phyloP scores from a whole-genome alignment of 2,888 invertebrate species.

The Cephus nigrinus region DNA sequence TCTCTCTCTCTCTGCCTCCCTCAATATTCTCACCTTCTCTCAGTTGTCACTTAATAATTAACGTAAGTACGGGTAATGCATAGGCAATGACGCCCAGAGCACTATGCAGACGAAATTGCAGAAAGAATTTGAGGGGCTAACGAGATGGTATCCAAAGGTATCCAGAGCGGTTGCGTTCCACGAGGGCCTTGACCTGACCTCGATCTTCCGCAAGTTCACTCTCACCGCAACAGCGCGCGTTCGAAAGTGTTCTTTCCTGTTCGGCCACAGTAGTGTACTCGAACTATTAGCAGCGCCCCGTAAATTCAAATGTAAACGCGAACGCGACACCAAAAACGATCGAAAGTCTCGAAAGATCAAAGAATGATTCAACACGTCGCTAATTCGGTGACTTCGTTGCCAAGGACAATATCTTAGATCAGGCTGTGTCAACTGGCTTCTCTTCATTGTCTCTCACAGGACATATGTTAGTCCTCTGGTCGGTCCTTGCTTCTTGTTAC shows the following conservation, averaged over 20 bases:
- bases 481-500: too few relatives aligned
- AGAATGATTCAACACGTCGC: too few relatives aligned
- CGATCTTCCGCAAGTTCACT: constrained; percentile 65
- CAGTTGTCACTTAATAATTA: constrained; percentile 6
- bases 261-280: background rate
- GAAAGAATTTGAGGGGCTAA: too few relatives aligned
- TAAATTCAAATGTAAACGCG: background rate
- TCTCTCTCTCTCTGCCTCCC: constrained; percentile 4
- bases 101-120: too few relatives aligned
- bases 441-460: too few relatives aligned
- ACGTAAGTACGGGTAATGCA: too few relatives aligned
- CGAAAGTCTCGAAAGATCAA: too few relatives aligned
- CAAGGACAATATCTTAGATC: too few relatives aligned
- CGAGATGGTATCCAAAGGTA: background rate
- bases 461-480: too few relatives aligned
- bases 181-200: constrained; percentile 67
- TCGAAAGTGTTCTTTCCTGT: constrained; percentile 65
- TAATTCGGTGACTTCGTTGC: too few relatives aligned
- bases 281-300: background rate
- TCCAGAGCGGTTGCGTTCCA: constrained; percentile 41
- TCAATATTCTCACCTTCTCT: constrained; percentile 7
- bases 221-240: constrained; percentile 62
- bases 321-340: background rate
- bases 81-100: too few relatives aligned
- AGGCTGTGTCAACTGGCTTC: too few relatives aligned